A percentile compares a stretch with the other conserved stretches of the same genome.
phyloP scores from a whole-genome alignment of 2,888 invertebrate genomes.

The Eupithecia subumbrata region DNA sequence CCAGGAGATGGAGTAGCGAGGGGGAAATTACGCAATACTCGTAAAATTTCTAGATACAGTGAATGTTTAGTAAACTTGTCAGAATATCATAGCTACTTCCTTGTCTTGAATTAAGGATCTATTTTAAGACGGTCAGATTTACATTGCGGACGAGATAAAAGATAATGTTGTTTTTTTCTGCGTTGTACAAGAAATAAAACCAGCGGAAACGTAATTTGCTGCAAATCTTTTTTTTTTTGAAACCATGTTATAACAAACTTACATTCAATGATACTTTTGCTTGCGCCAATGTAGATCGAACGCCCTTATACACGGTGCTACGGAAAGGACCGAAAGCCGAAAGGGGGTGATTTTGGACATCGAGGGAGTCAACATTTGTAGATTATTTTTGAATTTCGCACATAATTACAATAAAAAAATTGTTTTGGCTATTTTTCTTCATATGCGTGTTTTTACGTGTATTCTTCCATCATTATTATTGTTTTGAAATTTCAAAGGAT shows the following conservation, averaged over 20 bases:
- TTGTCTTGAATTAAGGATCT: background rate
- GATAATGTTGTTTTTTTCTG: background rate
- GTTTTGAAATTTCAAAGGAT: too few species aligned
- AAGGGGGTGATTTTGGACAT: too few species aligned
- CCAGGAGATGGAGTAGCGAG: background rate
- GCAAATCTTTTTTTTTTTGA: background rate
- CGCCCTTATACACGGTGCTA: background rate
- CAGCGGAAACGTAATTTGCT: background rate
- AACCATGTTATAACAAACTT: background rate
- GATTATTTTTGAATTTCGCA: too few species aligned
- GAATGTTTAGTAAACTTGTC: conserved; percentile 6
- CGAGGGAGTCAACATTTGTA: too few species aligned
- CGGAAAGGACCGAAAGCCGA: too few species aligned
- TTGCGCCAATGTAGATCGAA: background rate
- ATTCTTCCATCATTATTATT: too few species aligned
- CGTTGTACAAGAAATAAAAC: background rate
- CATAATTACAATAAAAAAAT: too few species aligned
- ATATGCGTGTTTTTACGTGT: too few species aligned
- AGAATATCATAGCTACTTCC: background rate
- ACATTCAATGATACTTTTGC: background rate
- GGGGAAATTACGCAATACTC: conserved; percentile 11
- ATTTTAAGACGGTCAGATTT: background rate
- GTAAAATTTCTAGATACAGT: conserved; percentile 9
- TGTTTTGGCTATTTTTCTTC: too few species aligned
- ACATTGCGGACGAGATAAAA: background rate